A percentile compares a stretch with the other conserved stretches of the same genome.
Conservation (phyloP, 2,113 vertebrate genomes). For the Rhinolophus ferrumequinum region DNA sequence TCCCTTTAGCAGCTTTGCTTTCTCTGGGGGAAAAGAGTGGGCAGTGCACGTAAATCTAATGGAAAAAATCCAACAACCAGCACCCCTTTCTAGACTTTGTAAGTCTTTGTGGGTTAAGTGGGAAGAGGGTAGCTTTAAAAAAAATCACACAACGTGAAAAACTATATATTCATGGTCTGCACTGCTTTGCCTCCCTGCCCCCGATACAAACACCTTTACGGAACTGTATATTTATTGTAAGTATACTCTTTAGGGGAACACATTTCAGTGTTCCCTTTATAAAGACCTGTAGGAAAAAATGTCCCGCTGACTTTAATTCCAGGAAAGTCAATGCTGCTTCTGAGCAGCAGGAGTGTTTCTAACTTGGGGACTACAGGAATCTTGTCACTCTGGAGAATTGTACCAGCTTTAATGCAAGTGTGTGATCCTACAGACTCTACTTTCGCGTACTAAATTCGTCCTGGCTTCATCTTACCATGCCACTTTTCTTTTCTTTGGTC, state of each 20-base stretch:
- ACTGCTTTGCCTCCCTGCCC: not conserved
- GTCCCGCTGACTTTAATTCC: not conserved
- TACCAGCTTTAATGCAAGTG: rapidly evolving
- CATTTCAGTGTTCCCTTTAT: not conserved
- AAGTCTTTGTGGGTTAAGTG: not conserved
- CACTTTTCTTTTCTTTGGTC: not conserved
- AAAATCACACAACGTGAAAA: not conserved
- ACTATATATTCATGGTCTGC: rapidly evolving
- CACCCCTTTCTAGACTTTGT: not conserved
- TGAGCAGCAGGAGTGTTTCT: not conserved
- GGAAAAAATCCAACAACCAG: not conserved
- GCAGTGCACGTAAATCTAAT: rapidly evolving
- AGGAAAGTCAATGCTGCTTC: not conserved
- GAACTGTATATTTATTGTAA: not conserved
- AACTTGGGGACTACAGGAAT: not conserved
- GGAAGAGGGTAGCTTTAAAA: not conserved
- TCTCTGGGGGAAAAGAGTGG: not conserved
- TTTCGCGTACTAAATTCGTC: not conserved
- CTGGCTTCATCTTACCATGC: not conserved
- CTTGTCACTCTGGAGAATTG: not conserved
- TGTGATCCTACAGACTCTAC: too few relatives aligned
- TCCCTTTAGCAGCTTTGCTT: not conserved
- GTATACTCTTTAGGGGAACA: not conserved
- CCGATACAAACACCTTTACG: not conserved
- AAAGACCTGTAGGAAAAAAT: not conserved